Percentiles rank a stretch among this genome's conserved stretches.
phyloP scores from a whole-genome alignment of 2,797 vertebrate genomes.

The Pelochelys cantorii region DNA sequence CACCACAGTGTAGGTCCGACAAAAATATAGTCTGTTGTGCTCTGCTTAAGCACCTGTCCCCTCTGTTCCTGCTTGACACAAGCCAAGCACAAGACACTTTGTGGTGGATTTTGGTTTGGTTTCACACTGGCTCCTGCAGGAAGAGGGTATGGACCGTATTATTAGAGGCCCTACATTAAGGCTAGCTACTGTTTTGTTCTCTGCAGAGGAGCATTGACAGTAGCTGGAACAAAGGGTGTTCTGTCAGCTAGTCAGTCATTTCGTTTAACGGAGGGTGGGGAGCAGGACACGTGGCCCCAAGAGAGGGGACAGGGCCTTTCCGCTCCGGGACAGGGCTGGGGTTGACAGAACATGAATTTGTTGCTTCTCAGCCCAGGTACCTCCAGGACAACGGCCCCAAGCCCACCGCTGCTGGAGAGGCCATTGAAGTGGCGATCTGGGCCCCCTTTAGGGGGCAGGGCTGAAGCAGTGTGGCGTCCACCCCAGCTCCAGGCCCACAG shows the following conservation, averaged over 20 bases:
- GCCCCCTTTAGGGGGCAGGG: background rate
- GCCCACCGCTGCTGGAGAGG: background rate
- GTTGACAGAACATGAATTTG: background rate
- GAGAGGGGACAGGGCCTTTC: background rate
- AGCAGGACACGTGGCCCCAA: background rate
- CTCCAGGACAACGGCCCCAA: too few species aligned
- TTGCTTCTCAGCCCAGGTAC: too few species aligned
- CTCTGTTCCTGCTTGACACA: background rate
- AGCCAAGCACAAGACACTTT: background rate
- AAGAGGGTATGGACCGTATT: background rate
- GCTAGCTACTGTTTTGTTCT: background rate
- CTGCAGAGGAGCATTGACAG: background rate
- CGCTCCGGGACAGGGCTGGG: background rate
- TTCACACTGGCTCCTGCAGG: background rate
- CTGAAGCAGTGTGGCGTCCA: background rate
- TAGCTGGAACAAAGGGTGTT: background rate
- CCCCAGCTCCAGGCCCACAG: too few species aligned
- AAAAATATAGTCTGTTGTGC: background rate
- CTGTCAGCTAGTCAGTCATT: background rate
- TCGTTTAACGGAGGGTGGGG: background rate
- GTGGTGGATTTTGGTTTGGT: background rate
- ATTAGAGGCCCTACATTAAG: background rate
- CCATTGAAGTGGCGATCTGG: background rate
- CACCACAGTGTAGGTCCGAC: background rate
- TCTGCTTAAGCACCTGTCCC: background rate